phyloP scores from a whole-genome alignment of 2,113 vertebrate genomes.

The Microcebus tavaratra region DNA sequence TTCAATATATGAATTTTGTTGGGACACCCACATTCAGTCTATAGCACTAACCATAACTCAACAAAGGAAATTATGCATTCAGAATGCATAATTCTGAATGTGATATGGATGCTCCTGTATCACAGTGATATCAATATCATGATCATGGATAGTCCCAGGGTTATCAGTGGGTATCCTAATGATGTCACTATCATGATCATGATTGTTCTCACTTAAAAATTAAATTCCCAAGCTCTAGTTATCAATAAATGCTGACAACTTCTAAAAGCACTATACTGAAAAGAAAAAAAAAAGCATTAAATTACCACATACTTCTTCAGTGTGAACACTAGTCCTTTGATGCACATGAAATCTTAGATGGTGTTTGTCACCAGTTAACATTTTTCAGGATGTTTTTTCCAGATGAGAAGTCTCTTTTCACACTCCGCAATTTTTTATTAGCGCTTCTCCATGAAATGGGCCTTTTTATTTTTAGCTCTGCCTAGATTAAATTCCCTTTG shows the following conservation, averaged over 20 bases:
- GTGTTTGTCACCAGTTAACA: constrained; percentile 6
- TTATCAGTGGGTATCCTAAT: not conserved
- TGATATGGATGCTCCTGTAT: no score
- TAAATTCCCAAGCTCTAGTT: not conserved
- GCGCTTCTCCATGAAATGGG: constrained; percentile 49
- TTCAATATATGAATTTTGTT: not conserved
- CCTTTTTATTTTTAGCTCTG: constrained; percentile 71
- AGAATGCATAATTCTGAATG: not conserved
- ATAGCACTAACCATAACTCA: not conserved
- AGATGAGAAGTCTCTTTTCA: constrained; percentile 44
- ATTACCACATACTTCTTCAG: not conserved
- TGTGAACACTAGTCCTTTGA: constrained; percentile 26
- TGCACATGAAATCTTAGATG: not conserved
- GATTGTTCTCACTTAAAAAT: constrained; percentile 12
- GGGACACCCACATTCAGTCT: not conserved
- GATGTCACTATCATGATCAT: not conserved
- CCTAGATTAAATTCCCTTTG: constrained; percentile 75
- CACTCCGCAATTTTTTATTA: constrained; percentile 52
- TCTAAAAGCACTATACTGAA: not conserved
- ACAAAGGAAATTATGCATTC: not conserved
- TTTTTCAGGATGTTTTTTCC: constrained; percentile 6
- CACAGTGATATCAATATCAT: not conserved
- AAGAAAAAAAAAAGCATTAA: not conserved
- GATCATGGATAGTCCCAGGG: not conserved
- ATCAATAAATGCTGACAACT: not conserved